These are phyloP conservation scores for Andrena bucephala DNA, from an alignment of 2,888 invertebrate species.

Conservation along the genomic window DNA sequence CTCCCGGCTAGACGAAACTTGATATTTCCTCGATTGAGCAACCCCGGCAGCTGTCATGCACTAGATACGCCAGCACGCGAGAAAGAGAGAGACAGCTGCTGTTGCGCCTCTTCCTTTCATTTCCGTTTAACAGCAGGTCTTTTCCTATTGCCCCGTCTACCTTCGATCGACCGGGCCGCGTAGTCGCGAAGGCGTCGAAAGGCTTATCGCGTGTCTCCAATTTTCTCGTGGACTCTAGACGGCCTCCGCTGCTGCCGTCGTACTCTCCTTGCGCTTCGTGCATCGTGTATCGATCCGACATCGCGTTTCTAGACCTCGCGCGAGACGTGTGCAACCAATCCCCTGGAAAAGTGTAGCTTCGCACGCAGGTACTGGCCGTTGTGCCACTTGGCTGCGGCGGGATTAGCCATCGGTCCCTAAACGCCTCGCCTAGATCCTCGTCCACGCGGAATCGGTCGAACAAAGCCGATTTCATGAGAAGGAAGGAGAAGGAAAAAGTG, in stretches of 20 bases:
- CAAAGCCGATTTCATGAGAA: not conserved
- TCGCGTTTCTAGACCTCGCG: slow-evolving; percentile 32
- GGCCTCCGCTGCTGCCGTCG: not conserved
- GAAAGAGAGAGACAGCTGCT: slow-evolving; percentile 30
- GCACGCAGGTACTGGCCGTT: slow-evolving; percentile 29
- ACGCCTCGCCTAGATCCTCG: slow-evolving; percentile 24
- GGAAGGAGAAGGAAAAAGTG: slow-evolving; percentile 36
- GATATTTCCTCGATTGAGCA: slow-evolving; percentile 82
- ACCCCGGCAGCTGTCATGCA: slow-evolving; percentile 79
- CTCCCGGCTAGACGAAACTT: slow-evolving; percentile 72
- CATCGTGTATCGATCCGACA: slow-evolving; percentile 28
- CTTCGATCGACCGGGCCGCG: not conserved
- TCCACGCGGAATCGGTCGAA: not conserved
- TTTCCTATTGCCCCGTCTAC: slow-evolving; percentile 42
- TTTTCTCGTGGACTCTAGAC: not conserved
- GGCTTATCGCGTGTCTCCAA: not conserved
- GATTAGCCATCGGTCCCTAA: slow-evolving; percentile 35
- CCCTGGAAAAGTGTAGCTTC: slow-evolving; percentile 53
- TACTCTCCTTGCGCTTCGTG: not conserved
- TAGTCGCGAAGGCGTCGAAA: not conserved
- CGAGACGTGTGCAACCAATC: slow-evolving; percentile 28
- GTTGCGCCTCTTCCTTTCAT: slow-evolving; percentile 70
- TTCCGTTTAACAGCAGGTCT: slow-evolving; percentile 65
- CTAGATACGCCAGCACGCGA: slow-evolving; percentile 71
- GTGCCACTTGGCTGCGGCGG: slow-evolving; percentile 46